Conservation (phyloP, 2,888 invertebrate species). For the Aphodius sticticus region DNA sequence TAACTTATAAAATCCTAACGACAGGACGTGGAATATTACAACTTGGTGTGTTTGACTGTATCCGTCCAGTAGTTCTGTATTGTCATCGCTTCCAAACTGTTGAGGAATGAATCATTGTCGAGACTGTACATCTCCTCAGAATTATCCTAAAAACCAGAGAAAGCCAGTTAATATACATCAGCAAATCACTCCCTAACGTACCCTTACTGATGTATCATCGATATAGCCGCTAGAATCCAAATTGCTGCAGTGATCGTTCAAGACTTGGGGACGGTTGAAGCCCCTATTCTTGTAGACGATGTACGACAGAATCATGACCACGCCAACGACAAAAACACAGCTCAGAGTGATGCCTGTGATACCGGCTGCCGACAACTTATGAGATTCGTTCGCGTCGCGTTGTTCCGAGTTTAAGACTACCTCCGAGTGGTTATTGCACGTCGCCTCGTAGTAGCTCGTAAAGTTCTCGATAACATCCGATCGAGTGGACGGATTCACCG, state of each 20-base stretch:
- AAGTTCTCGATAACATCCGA: constrained; percentile 51
- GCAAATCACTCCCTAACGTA: constrained; percentile 59
- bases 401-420: constrained; percentile 39
- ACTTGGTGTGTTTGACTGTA: constrained; percentile 88
- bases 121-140: constrained; percentile 94
- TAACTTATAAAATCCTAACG: not conserved
- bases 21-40: constrained; percentile 62
- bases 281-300: constrained; percentile 76
- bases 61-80: constrained; percentile 95
- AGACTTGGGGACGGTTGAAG: constrained; percentile 83
- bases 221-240: constrained; percentile 88
- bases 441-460: constrained; percentile 44
- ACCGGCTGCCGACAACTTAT: constrained; percentile 55
- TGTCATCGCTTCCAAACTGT: constrained; percentile 92
- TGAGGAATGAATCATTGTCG: constrained; percentile 93
- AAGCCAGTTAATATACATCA: constrained; percentile 23
- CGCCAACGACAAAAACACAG: constrained; percentile 69
- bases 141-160: constrained; percentile 75
- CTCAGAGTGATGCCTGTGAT: constrained; percentile 77
- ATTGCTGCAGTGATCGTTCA: constrained; percentile 83
- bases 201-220: constrained; percentile 86
- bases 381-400: constrained; percentile 36
- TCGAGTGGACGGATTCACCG: constrained; percentile 42
- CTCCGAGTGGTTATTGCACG: constrained; percentile 36
- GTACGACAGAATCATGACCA: constrained; percentile 72